Percentiles rank a stretch among this genome's conserved stretches.
phyloP scores from a whole-genome alignment of 2,797 vertebrate species.

The Acanthurus tractus region DNA sequence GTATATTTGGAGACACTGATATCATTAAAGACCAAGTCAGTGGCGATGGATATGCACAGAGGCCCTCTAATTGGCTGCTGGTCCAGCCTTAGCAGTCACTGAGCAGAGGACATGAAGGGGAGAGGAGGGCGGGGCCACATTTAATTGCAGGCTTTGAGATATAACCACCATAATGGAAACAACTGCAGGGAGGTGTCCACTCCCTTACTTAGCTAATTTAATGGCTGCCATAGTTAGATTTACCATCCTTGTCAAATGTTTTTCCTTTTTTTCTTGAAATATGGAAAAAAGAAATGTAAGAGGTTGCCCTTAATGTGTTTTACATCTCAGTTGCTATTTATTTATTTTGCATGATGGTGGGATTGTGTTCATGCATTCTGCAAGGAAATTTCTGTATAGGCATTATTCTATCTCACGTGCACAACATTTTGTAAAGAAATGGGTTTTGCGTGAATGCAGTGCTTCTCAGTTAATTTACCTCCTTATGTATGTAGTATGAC shows the following conservation, averaged over 20 bases:
- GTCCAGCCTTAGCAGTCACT: conserved; percentile 19
- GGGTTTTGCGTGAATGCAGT: conserved; percentile 30
- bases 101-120: conserved; percentile 43
- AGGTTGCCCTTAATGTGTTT: neutral
- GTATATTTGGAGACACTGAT: neutral
- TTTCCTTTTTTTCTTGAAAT: neutral
- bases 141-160: conserved; percentile 46
- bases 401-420: neutral
- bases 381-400: neutral
- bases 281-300: neutral
- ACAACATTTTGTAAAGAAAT: conserved; percentile 13
- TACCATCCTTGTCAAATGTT: neutral
- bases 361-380: neutral
- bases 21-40: conserved; percentile 33
- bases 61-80: conserved; percentile 45
- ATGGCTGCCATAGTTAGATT: neutral
- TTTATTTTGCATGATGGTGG: neutral
- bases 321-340: neutral
- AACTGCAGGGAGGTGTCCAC: conserved; percentile 9
- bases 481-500: neutral
- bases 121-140: conserved; percentile 35
- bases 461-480: conserved; percentile 2
- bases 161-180: conserved; percentile 28
- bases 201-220: conserved; percentile 4
- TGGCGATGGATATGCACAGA: conserved; percentile 46